Percentiles rank a stretch among this genome's conserved stretches.
These are phyloP conservation scores for Micromussa lordhowensis DNA, from an alignment of 92 coral and sea anemone genomes.

Conservation along the genomic window DNA sequence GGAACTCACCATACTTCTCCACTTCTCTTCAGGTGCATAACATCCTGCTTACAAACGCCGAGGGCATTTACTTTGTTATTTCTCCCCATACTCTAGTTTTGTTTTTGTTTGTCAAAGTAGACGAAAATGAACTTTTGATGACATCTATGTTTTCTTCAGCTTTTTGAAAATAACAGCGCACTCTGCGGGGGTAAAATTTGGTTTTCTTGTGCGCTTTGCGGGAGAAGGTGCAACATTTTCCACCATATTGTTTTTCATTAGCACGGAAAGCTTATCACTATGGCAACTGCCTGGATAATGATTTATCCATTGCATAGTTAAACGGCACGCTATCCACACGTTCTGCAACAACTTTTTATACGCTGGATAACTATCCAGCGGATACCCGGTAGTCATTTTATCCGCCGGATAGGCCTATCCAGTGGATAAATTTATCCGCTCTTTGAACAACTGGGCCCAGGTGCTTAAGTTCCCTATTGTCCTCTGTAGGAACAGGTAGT, in stretches of 20 bases:
- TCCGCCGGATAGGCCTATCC: constrained; percentile 45
- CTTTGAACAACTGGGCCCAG: too few relatives aligned
- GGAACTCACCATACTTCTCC: constrained; percentile 31
- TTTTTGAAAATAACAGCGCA: constrained; percentile 16
- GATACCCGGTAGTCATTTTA: constrained; percentile 47
- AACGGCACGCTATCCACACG: constrained; percentile 38
- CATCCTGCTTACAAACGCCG: background rate
- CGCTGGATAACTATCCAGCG: constrained; percentile 51
- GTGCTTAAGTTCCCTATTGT: too few relatives aligned
- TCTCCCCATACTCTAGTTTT: background rate
- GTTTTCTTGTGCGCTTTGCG: background rate
- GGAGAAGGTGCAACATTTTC: background rate
- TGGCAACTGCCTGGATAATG: background rate
- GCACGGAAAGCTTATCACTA: background rate
- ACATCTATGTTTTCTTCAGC: constrained; percentile 23
- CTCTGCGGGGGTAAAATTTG: constrained; percentile 11
- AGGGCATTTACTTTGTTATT: constrained; percentile 7
- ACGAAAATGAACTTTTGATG: constrained; percentile 20
- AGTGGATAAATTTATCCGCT: too few relatives aligned
- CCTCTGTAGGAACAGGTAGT: too few relatives aligned
- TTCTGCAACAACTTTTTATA: constrained; percentile 61
- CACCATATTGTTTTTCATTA: background rate
- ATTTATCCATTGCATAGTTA: constrained; percentile 35
- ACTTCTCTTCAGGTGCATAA: background rate
- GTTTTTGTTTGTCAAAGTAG: constrained; percentile 20